These are phyloP conservation scores for Microcebus ravelobensis DNA, from an alignment of 2,113 vertebrate genomes.

Conservation along the genomic window DNA sequence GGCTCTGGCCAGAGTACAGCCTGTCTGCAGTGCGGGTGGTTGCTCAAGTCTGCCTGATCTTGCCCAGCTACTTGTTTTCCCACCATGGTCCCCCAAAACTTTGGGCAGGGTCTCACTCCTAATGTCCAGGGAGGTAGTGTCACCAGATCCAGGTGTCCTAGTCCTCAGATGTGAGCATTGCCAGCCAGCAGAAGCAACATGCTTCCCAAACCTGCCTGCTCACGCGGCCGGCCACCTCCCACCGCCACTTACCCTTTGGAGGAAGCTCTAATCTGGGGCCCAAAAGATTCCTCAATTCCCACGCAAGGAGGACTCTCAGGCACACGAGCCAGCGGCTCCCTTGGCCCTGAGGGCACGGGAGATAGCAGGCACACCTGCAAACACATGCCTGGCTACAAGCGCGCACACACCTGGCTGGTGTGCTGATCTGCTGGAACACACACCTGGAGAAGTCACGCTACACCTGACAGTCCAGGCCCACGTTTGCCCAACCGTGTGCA, in stretches of 20 bases:
- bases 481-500: background rate
- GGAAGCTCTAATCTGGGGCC: background rate
- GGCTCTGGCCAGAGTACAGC: background rate
- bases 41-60: background rate
- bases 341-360: background rate
- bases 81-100: background rate
- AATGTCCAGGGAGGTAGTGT: background rate
- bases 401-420: background rate
- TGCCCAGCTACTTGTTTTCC: background rate
- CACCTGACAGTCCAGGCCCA: background rate
- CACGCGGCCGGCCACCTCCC: background rate
- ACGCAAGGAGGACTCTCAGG: background rate
- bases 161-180: background rate
- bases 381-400: background rate
- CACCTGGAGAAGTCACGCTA: constrained; percentile 24
- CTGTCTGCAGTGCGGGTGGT: background rate
- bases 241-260: background rate
- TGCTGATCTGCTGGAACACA: background rate
- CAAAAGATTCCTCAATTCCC: constrained; percentile 16
- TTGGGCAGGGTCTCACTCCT: background rate
- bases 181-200: background rate
- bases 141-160: background rate
- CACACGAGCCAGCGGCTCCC: background rate
- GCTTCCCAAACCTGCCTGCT: background rate
- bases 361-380: constrained; percentile 42